These are phyloP conservation scores for Isurus oxyrinchus DNA, from an alignment of 2,113 vertebrate species.

Conservation along the genomic window DNA sequence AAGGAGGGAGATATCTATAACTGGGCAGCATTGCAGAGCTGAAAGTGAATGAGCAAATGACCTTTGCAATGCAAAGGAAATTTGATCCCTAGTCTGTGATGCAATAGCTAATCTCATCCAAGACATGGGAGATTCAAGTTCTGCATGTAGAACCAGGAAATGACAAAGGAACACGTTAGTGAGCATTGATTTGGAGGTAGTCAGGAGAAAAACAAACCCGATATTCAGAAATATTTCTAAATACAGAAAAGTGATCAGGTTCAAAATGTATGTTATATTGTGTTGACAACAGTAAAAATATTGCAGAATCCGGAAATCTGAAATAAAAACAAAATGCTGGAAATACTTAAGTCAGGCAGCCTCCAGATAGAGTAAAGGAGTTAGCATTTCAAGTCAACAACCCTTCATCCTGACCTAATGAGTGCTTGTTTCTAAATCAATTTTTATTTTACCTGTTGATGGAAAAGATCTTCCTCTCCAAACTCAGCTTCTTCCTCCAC, in stretches of 20 bases:
- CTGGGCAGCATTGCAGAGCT: no score
- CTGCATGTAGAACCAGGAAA: background rate
- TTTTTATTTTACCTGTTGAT: conserved; percentile 64
- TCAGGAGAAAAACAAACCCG: background rate
- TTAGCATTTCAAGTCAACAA: background rate
- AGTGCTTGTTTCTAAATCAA: background rate
- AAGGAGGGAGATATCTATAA: no score
- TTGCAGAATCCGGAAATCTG: no score
- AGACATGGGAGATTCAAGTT: background rate
- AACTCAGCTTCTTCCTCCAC: conserved; percentile 72
- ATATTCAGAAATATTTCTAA: background rate
- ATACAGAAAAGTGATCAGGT: background rate
- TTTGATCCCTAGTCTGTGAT: background rate
- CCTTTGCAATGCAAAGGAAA: background rate
- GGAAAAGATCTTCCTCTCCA: conserved; percentile 77
- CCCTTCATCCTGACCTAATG: background rate
- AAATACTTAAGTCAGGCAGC: no score
- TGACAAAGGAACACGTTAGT: background rate
- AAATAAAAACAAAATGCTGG: no score
- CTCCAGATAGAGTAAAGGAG: background rate
- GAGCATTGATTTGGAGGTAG: background rate
- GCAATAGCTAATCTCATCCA: background rate
- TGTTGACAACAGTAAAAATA: no score
- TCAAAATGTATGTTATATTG: background rate
- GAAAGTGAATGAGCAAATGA: no score